Evolutionary conservation across 1,140 invertebrate species (phyloP), one percentile per base, ranked within the genome.

Genomic region (Heliothis subflexa): DNA sequence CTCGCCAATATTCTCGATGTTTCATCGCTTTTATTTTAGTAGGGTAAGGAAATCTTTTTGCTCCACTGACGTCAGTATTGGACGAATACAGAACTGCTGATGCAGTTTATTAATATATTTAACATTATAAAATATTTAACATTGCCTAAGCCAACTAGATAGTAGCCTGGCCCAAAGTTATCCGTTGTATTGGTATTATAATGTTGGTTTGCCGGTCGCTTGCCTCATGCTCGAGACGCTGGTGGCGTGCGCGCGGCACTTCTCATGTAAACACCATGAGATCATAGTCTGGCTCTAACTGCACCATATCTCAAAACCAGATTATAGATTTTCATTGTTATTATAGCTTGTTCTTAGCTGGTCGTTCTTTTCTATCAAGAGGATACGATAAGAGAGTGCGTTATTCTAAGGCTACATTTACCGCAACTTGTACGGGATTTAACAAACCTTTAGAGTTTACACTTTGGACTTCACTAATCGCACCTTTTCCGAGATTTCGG

Each of bases 181-280:
- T 5, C n/a, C 16, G n/a, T 55, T 18, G 52, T 55, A 55, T 55
- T 55, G n/a, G 10, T 16, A 55, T 18, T 18, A 33, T 33, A 33
- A 33, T 33, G 3, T 33, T 33, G 33, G 33, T 33, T 33, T 33
- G 33, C 33, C 3, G 33, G 33, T 33, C 33, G 33, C 33, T 33
- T 33, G 33, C 33, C 33, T 33, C 33, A 33, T 61, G 25, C n/a
- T 33, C 28, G 25, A 61, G 59, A 61, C 13, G 25, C n/a, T n/a
- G n/a, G 4, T 64, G 16, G 40, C 33, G n/a, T 1, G 13, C 1
- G 1, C 33, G 33, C 33, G 33, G 33, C 33, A 1, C 33, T 7
- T 33, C 33, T 33, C 33, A 33, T 33, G 59, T 40, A 64, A 64
- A 64, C 33, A 64, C 33, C 61, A 45, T 64, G 61, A 64, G 33